Base-by-base conservation (phyloP, 1,140 invertebrate genomes). In the Tetramorium alpestre region DNA sequence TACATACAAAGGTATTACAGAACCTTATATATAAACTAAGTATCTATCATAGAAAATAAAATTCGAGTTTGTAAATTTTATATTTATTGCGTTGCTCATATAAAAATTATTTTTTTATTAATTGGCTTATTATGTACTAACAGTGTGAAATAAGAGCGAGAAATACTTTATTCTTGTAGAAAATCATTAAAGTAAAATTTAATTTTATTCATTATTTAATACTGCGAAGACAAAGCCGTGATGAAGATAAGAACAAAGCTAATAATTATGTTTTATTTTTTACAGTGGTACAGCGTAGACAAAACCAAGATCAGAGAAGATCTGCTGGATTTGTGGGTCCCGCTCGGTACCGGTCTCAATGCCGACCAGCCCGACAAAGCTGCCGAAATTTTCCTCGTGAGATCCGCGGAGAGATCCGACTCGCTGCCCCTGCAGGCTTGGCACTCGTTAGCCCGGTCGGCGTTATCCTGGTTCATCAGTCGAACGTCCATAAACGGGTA, bases 401-500 rank as follows among this genome's bases (percentile, higher is more conserved):
- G 95, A 75, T 97, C 97, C 85, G 93, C 94, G 70, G 96, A 97
- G 64, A 97, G 97, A 89, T 96, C 97, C 16, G 96, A 97, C 89
- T 96, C 96, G 75, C 89, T 97, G 51, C 96, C 97, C 58, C 96
- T 96, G 7, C 97, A 98, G 93, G 91, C 97, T 13, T 97, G 96
- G 95, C 96, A 97, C 91, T 96, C 96, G 16, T 60, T 98, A 25
- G 96, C 96, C 5, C 96, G 96, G 87, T 95, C 96, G 11, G 91
- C 97, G 56, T 95, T 98, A 11, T 96, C 96, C 22, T 96, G 96
- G 93, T 97, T 98, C 94, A 96, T 98, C 95, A 96, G 96, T 16
- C 96, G 96, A 85, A 98, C 97, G 13, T 97, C 97, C 49, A 96
- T 97, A 84, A 98, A 98, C 95, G 97, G 97, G 97, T 97, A 94